These are phyloP conservation scores for Synanthedon formicaeformis DNA, from an alignment of 2,888 invertebrate species.

Conservation along the genomic window DNA sequence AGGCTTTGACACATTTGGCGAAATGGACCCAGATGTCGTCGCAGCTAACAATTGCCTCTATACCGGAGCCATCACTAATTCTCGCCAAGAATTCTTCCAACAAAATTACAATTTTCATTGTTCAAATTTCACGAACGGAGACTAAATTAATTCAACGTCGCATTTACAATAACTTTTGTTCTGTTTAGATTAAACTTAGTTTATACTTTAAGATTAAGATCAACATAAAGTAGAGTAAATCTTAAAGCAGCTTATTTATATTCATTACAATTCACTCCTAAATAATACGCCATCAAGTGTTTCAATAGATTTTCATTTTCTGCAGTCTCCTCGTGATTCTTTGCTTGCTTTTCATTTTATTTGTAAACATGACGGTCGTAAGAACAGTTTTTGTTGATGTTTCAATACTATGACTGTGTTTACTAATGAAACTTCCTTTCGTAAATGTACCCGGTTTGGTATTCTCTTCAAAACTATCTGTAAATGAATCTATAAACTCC, in stretches of 20 bases:
- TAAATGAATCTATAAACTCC: slow-evolving; percentile 25
- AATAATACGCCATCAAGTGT: not conserved
- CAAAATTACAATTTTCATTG: slow-evolving; percentile 16
- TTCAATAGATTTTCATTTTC: slow-evolving; percentile 20
- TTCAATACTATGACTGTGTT: not conserved
- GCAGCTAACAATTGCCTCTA: slow-evolving; percentile 18
- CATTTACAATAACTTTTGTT: slow-evolving; percentile 6
- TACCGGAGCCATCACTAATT: slow-evolving; percentile 7
- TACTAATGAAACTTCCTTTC: not conserved
- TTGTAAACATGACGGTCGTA: slow-evolving; percentile 1
- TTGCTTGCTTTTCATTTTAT: slow-evolving; percentile 22
- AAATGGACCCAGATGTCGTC: slow-evolving; percentile 14
- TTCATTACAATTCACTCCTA: not conserved
- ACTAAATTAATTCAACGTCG: slow-evolving; percentile 13
- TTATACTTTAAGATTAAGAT: not conserved
- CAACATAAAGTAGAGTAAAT: not conserved
- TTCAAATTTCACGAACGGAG: slow-evolving; percentile 10
- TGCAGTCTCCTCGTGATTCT: slow-evolving; percentile 17
- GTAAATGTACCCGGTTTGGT: slow-evolving; percentile 1
- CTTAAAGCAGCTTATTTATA: not conserved
- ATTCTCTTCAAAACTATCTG: slow-evolving; percentile 7
- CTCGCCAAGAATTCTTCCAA: slow-evolving; percentile 9
- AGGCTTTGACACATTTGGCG: slow-evolving; percentile 2
- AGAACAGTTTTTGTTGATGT: not conserved
- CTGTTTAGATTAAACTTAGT: not conserved